phyloP scores from a whole-genome alignment of 2,113 vertebrate species.

The Albula goreensis region DNA sequence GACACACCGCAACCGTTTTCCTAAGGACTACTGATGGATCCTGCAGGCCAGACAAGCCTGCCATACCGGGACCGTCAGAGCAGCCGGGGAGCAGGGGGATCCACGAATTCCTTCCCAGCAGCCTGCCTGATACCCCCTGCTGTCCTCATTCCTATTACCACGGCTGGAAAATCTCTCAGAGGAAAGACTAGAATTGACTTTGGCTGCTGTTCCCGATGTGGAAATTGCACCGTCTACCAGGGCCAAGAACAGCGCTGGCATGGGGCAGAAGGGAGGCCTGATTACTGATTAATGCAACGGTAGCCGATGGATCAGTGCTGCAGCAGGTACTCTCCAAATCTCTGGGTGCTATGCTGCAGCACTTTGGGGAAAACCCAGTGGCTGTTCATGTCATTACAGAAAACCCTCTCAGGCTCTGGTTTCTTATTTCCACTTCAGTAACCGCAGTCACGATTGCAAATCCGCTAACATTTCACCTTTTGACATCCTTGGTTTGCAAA shows the following conservation, averaged over 20 bases:
- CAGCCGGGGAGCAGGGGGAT: not conserved
- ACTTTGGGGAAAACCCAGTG: not conserved
- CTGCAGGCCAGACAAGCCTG: not conserved
- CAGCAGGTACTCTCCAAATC: constrained; percentile 22
- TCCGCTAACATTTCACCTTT: not conserved
- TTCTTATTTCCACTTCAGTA: not conserved
- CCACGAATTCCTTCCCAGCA: not conserved
- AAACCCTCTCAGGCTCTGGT: not conserved
- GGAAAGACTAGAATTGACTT: constrained; percentile 61
- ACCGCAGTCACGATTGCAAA: not conserved
- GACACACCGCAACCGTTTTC: not conserved
- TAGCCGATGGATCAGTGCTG: constrained; percentile 40
- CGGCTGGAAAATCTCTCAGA: constrained; percentile 46
- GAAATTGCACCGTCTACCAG: constrained; percentile 49
- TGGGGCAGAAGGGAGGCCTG: constrained; percentile 54
- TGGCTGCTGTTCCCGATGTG: constrained; percentile 62
- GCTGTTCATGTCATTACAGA: not conserved
- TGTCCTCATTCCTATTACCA: constrained; percentile 16
- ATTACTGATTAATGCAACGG: constrained; percentile 58
- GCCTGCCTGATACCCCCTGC: not conserved
- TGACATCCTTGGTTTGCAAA: not conserved
- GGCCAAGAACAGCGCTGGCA: constrained; percentile 66
- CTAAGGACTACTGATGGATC: too few relatives aligned
- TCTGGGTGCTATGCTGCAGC: not conserved
- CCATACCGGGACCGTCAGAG: not conserved